Evolutionary conservation across 2,113 vertebrate species (phyloP), one percentile per base, ranked within the genome.

Genomic region (Dicerorhinus sumatrensis): DNA sequence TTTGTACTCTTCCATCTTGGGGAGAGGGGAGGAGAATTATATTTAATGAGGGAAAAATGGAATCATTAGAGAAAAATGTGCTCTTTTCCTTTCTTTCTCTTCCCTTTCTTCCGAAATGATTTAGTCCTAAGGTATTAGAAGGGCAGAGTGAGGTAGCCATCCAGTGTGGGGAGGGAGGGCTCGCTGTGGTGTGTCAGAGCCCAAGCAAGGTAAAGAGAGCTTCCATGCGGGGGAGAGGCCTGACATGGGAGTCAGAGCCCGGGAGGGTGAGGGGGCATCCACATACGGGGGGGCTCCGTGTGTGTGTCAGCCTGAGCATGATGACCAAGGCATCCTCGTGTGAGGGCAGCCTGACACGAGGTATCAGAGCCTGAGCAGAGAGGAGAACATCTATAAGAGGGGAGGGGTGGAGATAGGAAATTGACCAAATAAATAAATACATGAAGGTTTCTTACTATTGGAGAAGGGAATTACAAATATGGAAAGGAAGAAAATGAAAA

Each of bases 201-300:
- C 54, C n/a, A 6, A 33, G 7, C 36, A 31, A 63, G 63, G n/a
- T 0, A 10, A 31, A 56, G 39, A 25, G 54, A 17, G 10, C 39
- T 51, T 96, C 72, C 16, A 1, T 14, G 31, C 67, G 17, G 29
- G 3, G 36, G 31, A 16, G 16, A 39, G 29, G 48, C 10, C 42
- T 12, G 65, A 20, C 11, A 0, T 0, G n/a, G 54, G 17, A 67
- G 36, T 33, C 16, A 18, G 76, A 42, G 82, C n/a, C 42, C 16
- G 1, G 2, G 9, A 48, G 46, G 23, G 6, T 11, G 42, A 46
- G 16, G 62, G 56, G 17, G 6, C 4, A 4, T 42, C 65, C 20
- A 17, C 36, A 16, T 13, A n/a, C 0, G 1, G 25, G 18, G n/a
- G 0, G 1, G 20, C 17, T 42, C n/a, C 0, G 5, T 6, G 11